These are phyloP conservation scores for Drosophila anomelani DNA, from an alignment of 2,888 invertebrate species.

Conservation along the genomic window DNA sequence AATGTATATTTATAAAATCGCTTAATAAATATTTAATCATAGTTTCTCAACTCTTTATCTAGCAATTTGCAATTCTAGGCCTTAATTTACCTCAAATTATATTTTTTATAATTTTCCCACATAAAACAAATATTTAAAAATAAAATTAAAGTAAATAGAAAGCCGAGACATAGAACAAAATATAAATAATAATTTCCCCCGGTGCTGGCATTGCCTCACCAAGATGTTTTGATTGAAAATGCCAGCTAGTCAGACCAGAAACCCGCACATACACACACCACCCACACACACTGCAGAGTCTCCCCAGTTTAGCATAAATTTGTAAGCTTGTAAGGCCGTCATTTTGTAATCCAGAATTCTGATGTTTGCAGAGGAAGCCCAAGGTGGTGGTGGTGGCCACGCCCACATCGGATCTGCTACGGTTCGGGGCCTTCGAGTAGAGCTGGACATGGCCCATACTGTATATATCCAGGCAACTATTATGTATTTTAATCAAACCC, in stretches of 20 bases:
- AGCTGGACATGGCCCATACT: neutral
- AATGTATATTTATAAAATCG: neutral
- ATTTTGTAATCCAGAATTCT: conserved; percentile 65
- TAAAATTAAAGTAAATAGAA: neutral
- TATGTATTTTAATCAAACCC: conserved; percentile 32
- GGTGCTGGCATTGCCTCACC: conserved; percentile 4
- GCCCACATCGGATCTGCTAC: conserved; percentile 67
- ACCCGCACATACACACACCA: conserved; percentile 13
- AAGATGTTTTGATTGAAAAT: conserved; percentile 47
- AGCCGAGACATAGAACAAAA: neutral
- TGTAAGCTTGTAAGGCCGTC: conserved; percentile 47
- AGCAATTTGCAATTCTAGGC: neutral
- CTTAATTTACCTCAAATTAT: neutral
- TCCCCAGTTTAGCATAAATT: conserved; percentile 42
- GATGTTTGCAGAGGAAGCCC: conserved; percentile 75
- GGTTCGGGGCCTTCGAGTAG: conserved; percentile 73
- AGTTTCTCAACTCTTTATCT: too few species aligned
- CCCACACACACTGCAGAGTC: conserved; percentile 1
- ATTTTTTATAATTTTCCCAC: neutral
- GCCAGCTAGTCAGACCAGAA: conserved; percentile 20
- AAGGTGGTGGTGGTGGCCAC: conserved; percentile 66
- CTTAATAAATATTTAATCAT: too few species aligned
- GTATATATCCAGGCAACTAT: conserved; percentile 50
- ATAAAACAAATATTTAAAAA: neutral
- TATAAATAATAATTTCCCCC: neutral